Evolutionary conservation across 2,888 invertebrate genomes (phyloP), one percentile per base, ranked within the genome.

Genomic region (Iselma pallidipennis): DNA sequence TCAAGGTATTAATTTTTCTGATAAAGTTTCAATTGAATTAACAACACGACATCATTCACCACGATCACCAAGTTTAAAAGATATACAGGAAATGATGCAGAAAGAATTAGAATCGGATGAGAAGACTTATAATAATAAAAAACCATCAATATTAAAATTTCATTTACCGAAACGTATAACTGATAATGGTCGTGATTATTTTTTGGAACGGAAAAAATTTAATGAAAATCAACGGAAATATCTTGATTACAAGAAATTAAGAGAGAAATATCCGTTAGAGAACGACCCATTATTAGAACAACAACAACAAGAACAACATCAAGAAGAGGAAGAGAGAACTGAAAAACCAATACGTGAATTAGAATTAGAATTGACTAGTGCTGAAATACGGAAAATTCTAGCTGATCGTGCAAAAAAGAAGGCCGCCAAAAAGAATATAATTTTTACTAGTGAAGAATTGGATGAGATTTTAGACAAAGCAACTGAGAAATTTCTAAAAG

Each of bases 1-100:
- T 61, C 72, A 84, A 31, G 81, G 80, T 58, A 80, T 71, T 55
- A 72, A 82, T 68, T 82, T 83, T 80, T 77, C 78, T 49, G 78
- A 79, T 5, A 71, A 83, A 3, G 76, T 82, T 6, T 71, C 83
- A 66, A 81, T 82, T 61, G 84, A 80, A 71, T 63, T 76, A 4
- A 19, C 48, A 21, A 49, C 63, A 5, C 21, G 65, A 23, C 57
- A 45, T 12, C 7, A 48, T 12, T 5, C 37, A 9, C 49, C 53
- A 31, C 60, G 55, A 49, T 14, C 42, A 25, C 53, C 55, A 31
- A 74, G 69, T 67, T 57, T 59, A 2, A 54, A 50, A 26, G 69
- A 71, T 14, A 48, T 71, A 28, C 63, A 68, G 19, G 57, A 57
- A 19, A 64, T 62, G 26, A 72, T 78, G 64, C 71, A 76, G 48